Evolutionary conservation across 2,113 vertebrate genomes (phyloP), one percentile per base, ranked within the genome.

Genomic region (Papio anubis): DNA sequence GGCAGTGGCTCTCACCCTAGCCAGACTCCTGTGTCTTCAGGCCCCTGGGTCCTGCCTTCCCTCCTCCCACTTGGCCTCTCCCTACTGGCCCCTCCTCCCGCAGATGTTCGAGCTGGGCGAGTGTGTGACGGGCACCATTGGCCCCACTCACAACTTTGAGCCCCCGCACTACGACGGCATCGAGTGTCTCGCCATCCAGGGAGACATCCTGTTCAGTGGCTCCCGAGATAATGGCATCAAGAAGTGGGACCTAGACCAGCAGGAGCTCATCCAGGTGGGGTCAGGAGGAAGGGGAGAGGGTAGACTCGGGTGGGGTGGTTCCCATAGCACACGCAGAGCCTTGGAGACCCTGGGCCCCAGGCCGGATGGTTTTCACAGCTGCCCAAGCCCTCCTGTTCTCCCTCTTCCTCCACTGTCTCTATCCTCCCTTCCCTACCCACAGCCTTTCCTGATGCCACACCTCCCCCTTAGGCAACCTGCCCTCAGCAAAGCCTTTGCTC

Each of bases 141-240:
- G 99, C 83, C 99, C 99, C 32, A 99, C 99, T 61, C 99, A 99
- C 98, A 99, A 99, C 98, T 99, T 99, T 3, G 99, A 99, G 98
- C 99, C 99, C 2, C 99, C 99, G 0, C 99, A 99, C 98, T 99
- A 99, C 0, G 99, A 99, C 0, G 99, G 99, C 93, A 99, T 99
- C 0, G 99, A 99, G 98, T 99, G 99, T 88, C 98, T 99, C 96
- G 99, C 99, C 55, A 99, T 99, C 73, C 99, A 99, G 48, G 99
- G 99, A 20, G 99, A 99, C 1, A 73, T 99, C 78, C 99, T 99
- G 9, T 99, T 99, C 98, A 99, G 99, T 0, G 99, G 99, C 52
- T 99, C 99, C 72, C 98, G 99, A 75, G 99, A 99, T 98, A 99
- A 99, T 0, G 99, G 99, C 96, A 99, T 99, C 81, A 99, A 99